Evolutionary conservation across 53 echinoderm and acorn worm genomes (phyloP), one percentile per base, ranked within the genome.

Genomic region (Henricia sp.): DNA sequence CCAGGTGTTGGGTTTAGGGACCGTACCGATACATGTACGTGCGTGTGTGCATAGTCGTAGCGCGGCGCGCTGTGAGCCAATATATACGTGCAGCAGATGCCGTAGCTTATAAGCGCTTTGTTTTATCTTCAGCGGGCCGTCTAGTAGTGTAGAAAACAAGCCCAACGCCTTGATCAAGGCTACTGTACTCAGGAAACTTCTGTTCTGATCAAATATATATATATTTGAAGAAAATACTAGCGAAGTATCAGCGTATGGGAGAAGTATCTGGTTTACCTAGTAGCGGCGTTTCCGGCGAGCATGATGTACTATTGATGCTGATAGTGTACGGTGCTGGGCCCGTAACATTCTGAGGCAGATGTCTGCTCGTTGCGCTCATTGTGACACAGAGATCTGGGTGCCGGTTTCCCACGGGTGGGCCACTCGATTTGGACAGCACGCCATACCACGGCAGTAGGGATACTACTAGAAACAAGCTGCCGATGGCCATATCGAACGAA

Each of bases 251-350:
- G n/a, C n/a, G n/a, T n/a, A n/a, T n/a, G n/a, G n/a, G n/a, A n/a
- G n/a, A n/a, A n/a, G n/a, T 4, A 40, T 6, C 0, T 11, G 1
- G 9, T 23, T 67, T 71, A 84, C 84, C 68, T 46, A 43, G 27
- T 19, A 84, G 40, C 10, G 55, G 42, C 69, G 41, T 9, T 5
- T 44, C 59, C 21, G 54, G 11, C 10, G 20, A 44, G 54, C 55
- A 84, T 3, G 70, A 28, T 0, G 12, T 3, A n/a, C 52, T 54
- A 13, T 30, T 42, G 23, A 70, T 44, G 30, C 29, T n/a, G 33
- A 70, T 42, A 52, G 32, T 56, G 58, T 56, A 84, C 19, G 70
- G 69, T 17, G n/a, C n/a, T n/a, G 41, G 59, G 1, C 70, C 84
- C 14, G 27, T 41, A 0, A 33, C 84, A 39, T 40, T 55, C 1